Conservation (phyloP, 2,888 invertebrate species). For the Sthenelais limicola region DNA sequence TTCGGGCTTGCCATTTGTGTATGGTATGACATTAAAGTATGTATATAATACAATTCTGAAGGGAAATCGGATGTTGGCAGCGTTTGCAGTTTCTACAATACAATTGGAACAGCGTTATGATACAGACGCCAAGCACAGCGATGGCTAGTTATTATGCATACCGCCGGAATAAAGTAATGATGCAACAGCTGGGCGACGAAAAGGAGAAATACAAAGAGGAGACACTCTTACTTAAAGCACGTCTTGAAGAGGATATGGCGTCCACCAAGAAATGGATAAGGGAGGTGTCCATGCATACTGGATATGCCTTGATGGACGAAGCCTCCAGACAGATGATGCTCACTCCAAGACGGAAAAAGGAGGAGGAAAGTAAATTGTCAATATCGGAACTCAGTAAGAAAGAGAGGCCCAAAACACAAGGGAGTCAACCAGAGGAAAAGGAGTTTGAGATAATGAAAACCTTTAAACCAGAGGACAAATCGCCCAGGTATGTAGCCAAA, state of each 20-base stretch:
- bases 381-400: neutral
- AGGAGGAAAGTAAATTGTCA: neutral
- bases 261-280: neutral
- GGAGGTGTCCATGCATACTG: neutral
- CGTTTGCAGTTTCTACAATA: no score
- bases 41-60: no score
- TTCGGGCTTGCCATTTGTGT: no score
- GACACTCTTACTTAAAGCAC: neutral
- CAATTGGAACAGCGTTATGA: no score
- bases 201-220: neutral
- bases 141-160: no score
- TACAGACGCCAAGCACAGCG: no score
- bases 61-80: no score
- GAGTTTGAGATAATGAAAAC: no score
- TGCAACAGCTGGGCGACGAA: neutral
- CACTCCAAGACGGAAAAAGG: neutral
- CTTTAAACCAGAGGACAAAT: no score
- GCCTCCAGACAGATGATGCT: neutral
- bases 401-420: neutral
- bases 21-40: no score
- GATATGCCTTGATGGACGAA: constrained; percentile 8
- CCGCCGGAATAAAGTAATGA: constrained; percentile 14
- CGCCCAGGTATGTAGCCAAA: neutral
- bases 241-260: neutral
- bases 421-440: neutral